Evolutionary conservation across 2,888 invertebrate species (phyloP).

Genomic region (Lithophane socia): DNA sequence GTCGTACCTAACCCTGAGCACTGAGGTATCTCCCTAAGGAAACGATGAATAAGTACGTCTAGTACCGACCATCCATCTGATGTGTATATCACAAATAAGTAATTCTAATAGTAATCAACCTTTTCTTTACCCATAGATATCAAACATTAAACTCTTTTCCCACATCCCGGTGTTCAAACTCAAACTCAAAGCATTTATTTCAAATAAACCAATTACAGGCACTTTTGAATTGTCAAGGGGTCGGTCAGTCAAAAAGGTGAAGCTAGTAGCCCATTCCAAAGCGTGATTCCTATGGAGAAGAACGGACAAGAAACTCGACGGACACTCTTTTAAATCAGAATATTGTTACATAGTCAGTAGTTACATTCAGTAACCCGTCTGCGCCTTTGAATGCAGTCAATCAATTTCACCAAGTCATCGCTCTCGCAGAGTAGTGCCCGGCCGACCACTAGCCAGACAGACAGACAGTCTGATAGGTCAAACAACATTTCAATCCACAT

Average conservation of each 20-base stretch:
- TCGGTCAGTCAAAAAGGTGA: too few species aligned
- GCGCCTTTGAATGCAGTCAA: slow-evolving; percentile 33
- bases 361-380: not conserved
- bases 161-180: not conserved
- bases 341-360: too few species aligned
- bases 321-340: too few species aligned
- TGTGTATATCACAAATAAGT: not conserved
- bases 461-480: slow-evolving; percentile 28
- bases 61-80: not conserved
- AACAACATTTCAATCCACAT: slow-evolving; percentile 47
- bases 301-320: too few species aligned
- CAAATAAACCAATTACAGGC: too few species aligned
- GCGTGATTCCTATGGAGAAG: too few species aligned
- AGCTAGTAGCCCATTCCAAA: too few species aligned
- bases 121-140: not conserved
- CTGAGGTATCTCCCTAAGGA: too few species aligned
- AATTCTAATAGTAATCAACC: not conserved
- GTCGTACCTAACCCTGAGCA: not conserved
- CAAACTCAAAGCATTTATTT: too few species aligned
- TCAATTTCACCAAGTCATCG: slow-evolving; percentile 52
- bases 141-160: slow-evolving; percentile 1
- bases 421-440: slow-evolving; percentile 3
- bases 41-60: too few species aligned
- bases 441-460: slow-evolving; percentile 20
- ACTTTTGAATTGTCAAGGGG: too few species aligned